phyloP scores from a whole-genome alignment of 2,113 vertebrate species.

The Tachuris rubrigastra region DNA sequence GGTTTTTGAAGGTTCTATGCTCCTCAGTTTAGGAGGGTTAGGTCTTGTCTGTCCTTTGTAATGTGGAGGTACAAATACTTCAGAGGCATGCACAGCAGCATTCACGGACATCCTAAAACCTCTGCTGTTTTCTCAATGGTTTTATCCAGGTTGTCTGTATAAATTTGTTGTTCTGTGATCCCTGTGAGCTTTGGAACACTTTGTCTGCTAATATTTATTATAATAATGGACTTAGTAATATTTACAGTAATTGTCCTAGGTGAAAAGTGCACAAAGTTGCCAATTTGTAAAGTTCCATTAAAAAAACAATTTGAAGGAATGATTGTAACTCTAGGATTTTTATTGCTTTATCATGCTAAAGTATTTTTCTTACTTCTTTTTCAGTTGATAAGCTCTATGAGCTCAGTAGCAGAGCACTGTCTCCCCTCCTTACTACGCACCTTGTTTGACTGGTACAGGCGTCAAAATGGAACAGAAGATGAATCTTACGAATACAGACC shows the following conservation, averaged over 20 bases:
- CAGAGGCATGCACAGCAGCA: rapidly evolving
- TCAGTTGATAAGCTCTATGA: slow-evolving; percentile 99
- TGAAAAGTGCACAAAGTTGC: background rate
- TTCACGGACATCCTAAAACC: background rate
- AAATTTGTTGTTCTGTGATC: background rate
- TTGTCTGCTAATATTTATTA: background rate
- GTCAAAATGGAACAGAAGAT: slow-evolving; percentile 95
- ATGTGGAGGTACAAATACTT: background rate
- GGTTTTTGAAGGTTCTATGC: background rate
- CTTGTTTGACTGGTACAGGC: slow-evolving; percentile 97
- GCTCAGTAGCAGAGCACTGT: slow-evolving; percentile 99
- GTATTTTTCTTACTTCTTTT: slow-evolving; percentile 40
- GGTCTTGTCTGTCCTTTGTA: background rate
- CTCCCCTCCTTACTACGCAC: slow-evolving; percentile 98
- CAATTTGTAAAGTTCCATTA: background rate
- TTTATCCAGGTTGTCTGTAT: background rate
- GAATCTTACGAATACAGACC: slow-evolving; percentile 96
- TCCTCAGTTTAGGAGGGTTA: background rate
- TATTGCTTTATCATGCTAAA: background rate
- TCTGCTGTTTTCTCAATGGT: background rate
- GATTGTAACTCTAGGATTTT: background rate
- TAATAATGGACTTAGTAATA: background rate
- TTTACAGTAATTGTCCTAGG: background rate
- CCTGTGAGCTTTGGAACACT: background rate
- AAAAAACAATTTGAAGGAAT: background rate